Evolutionary conservation across 2,113 vertebrate genomes (phyloP).

Genomic region (Hippocampus guttulatus): DNA sequence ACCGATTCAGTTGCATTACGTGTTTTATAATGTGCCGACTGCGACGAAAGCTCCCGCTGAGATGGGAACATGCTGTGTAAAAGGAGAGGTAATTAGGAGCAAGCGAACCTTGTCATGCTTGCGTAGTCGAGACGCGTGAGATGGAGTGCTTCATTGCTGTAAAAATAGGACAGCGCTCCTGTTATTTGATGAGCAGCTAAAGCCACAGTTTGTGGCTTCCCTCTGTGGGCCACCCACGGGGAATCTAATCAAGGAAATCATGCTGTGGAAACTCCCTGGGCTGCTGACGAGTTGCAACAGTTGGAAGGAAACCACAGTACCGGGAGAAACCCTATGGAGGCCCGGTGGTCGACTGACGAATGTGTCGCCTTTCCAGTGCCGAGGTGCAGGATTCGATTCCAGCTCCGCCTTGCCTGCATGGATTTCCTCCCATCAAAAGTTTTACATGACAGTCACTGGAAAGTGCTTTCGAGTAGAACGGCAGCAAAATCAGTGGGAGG

Average conservation of each 20-base stretch:
- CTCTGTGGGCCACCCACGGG: not conserved
- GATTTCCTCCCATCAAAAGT: no score
- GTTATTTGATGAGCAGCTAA: conserved; percentile 43
- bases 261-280: not conserved
- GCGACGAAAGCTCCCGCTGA: conserved; percentile 14
- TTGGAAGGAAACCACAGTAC: no score
- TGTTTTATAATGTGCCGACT: conserved; percentile 4
- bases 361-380: no score
- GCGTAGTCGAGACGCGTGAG: conserved; percentile 9
- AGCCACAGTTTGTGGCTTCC: conserved; percentile 6
- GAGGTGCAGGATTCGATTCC: no score
- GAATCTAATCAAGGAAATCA: conserved; percentile 40
- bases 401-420: no score
- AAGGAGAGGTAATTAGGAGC: conserved; percentile 37
- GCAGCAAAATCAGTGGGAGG: no score
- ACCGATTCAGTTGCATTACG: conserved; percentile 5
- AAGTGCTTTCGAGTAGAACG: no score
- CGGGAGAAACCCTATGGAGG: no score
- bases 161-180: conserved; percentile 21
- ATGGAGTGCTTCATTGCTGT: conserved; percentile 11
- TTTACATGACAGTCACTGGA: no score
- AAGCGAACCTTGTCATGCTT: conserved; percentile 20
- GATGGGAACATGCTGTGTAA: conserved; percentile 17
- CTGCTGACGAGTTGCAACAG: no score
- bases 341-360: no score